Evolutionary conservation across 1,140 invertebrate species (phyloP).

Genomic region (Papilio aristodemus): DNA sequence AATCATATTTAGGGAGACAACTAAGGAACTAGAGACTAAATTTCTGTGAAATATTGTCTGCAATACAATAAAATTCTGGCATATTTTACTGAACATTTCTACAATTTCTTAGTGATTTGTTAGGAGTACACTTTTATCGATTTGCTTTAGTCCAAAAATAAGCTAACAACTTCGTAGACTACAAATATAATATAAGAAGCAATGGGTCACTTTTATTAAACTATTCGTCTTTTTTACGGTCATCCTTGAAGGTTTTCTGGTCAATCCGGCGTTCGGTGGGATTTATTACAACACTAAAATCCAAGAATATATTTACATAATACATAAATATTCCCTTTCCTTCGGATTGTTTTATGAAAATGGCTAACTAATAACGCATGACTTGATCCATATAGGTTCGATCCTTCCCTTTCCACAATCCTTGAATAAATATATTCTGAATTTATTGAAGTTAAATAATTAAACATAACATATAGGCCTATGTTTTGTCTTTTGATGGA

Average conservation of each 20-base stretch:
- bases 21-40: too few relatives aligned
- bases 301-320: slow-evolving; percentile 20
- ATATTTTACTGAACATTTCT: too few relatives aligned
- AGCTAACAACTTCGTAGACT: neutral
- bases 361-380: slow-evolving; percentile 9
- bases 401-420: neutral
- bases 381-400: neutral
- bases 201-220: slow-evolving; percentile 37
- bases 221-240: slow-evolving; percentile 39
- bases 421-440: neutral
- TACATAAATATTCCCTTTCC: slow-evolving; percentile 19
- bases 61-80: too few relatives aligned
- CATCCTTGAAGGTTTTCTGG: slow-evolving; percentile 37
- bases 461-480: too few relatives aligned
- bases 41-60: too few relatives aligned
- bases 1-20: too few relatives aligned
- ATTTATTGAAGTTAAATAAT: too few relatives aligned
- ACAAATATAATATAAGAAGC: slow-evolving; percentile 30
- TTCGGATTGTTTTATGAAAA: slow-evolving; percentile 14
- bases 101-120: too few relatives aligned
- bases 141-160: neutral
- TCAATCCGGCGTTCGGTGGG: slow-evolving; percentile 27
- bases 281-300: slow-evolving; percentile 33
- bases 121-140: neutral
- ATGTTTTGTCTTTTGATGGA: too few relatives aligned